Evolutionary conservation across 2,797 vertebrate species (phyloP).

Genomic region (Leuciscus waleckii): DNA sequence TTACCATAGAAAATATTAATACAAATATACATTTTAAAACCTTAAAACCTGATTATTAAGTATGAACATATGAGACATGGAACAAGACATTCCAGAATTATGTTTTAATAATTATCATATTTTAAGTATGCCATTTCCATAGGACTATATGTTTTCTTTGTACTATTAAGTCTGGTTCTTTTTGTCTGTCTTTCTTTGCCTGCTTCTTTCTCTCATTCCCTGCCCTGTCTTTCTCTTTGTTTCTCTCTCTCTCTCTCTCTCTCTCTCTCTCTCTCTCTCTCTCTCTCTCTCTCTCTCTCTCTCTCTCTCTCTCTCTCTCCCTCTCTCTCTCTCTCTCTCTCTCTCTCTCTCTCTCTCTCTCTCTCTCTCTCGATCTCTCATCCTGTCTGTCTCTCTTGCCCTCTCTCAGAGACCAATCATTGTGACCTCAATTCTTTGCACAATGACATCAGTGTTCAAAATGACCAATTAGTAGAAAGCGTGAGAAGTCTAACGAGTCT

Average conservation of each 20-base stretch:
- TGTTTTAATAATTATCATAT: background rate
- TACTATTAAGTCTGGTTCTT: slow-evolving; percentile 50
- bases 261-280: slow-evolving; percentile 57
- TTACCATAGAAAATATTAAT: background rate
- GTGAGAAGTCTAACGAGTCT: slow-evolving; percentile 57
- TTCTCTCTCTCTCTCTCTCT: background rate
- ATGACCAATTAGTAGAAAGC: slow-evolving; percentile 45
- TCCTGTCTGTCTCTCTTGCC: slow-evolving; percentile 71
- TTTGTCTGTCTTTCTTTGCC: slow-evolving; percentile 58
- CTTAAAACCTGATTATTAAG: background rate
- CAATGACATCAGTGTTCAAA: slow-evolving; percentile 70
- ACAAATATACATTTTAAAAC: background rate
- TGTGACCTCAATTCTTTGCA: slow-evolving; percentile 55
- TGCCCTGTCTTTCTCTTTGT: slow-evolving; percentile 54
- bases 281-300: slow-evolving; percentile 72
- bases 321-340: slow-evolving; percentile 37
- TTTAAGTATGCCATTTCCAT: background rate
- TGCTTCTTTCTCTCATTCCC: slow-evolving; percentile 61
- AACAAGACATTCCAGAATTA: background rate
- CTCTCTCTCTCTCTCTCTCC: slow-evolving; percentile 45
- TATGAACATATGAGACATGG: background rate
- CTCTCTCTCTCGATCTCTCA: slow-evolving; percentile 65
- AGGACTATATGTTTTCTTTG: background rate
- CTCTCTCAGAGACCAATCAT: slow-evolving; percentile 66
- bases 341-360: slow-evolving; percentile 71